Evolutionary conservation across 1,140 invertebrate genomes (phyloP).

Genomic region (Penaeus chinensis): DNA sequence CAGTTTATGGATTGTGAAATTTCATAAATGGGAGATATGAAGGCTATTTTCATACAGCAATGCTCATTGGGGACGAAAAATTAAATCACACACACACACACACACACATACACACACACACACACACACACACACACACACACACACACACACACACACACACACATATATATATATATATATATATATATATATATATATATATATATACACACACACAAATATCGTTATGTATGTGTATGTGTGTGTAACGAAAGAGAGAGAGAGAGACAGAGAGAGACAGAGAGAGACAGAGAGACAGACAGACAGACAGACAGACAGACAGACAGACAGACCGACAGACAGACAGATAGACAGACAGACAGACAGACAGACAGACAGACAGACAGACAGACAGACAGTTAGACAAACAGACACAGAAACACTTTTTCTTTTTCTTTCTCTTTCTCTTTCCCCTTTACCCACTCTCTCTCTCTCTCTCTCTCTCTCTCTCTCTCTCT

Average conservation of each 20-base stretch:
- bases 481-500: slow-evolving; percentile 39
- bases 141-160: not conserved
- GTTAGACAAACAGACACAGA: not conserved
- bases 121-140: not conserved
- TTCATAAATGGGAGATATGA: too few species aligned
- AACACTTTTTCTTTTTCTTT: not conserved
- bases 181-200: slow-evolving; percentile 10
- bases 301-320: not conserved
- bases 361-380: too few species aligned
- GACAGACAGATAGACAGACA: too few species aligned
- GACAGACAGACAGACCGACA: too few species aligned
- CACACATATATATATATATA: not conserved
- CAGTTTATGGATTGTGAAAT: too few species aligned
- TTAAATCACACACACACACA: too few species aligned
- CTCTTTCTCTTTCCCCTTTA: too few species aligned
- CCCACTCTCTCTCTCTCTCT: slow-evolving; percentile 6
- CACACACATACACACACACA: not conserved
- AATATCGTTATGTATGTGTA: not conserved
- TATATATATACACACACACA: slow-evolving; percentile 9
- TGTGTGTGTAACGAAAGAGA: not conserved
- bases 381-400: not conserved
- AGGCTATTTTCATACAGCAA: too few species aligned
- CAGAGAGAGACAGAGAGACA: slow-evolving; percentile 15
- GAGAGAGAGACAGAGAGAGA: slow-evolving; percentile 22
- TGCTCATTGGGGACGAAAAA: too few species aligned